These are phyloP conservation scores for Esox lucius DNA, from an alignment of 2,797 vertebrate species.

Conservation along the genomic window DNA sequence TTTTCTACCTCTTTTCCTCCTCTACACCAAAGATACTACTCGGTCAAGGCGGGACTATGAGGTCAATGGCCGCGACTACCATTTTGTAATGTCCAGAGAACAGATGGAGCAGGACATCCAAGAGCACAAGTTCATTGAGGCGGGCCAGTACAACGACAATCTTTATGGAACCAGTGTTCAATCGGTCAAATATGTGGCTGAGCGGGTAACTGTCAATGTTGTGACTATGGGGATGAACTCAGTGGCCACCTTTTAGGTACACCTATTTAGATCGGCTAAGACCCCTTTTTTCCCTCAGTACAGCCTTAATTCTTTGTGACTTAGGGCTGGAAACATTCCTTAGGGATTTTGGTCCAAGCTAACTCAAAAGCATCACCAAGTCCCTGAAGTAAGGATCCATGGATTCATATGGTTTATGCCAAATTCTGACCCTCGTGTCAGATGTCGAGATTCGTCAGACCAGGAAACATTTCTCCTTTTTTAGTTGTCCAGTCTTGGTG, in stretches of 20 bases:
- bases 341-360: not conserved
- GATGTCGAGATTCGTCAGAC: too few species aligned
- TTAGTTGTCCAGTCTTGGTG: too few species aligned
- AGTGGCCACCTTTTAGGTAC: too few species aligned
- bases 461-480: too few species aligned
- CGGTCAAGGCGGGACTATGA: constrained; percentile 93
- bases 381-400: too few species aligned
- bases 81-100: constrained; percentile 93
- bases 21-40: constrained; percentile 83
- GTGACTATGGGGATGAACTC: not conserved
- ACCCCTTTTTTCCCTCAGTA: too few species aligned
- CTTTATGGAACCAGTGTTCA: constrained; percentile 97
- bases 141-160: constrained; percentile 97
- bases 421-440: too few species aligned
- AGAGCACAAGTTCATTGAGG: constrained; percentile 99
- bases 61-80: constrained; percentile 95
- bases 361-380: too few species aligned
- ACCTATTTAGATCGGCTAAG: too few species aligned
- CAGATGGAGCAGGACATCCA: constrained; percentile 99
- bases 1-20: constrained; percentile 2
- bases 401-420: too few species aligned
- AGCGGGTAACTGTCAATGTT: constrained; percentile 79
- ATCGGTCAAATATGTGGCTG: constrained; percentile 95
- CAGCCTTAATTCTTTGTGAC: not conserved
- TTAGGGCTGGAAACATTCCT: not conserved